Evolutionary conservation across 2,113 vertebrate species (phyloP).

Genomic region (Amblyopsis rosae): DNA sequence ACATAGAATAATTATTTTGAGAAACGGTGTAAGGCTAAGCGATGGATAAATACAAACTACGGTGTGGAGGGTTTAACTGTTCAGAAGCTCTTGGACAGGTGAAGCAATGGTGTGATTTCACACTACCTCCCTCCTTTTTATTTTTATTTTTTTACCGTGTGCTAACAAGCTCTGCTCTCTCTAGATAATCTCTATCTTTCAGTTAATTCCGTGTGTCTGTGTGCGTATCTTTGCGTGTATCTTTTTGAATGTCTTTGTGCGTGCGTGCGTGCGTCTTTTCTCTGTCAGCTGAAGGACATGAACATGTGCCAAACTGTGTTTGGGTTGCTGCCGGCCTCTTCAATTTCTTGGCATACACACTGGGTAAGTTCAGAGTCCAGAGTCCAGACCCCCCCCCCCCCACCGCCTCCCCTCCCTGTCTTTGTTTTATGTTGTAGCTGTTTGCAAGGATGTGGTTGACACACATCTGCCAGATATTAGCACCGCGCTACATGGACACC

Average conservation of each 20-base stretch:
- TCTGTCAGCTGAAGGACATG: conserved; percentile 81
- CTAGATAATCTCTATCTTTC: neutral
- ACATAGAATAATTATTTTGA: too few species aligned
- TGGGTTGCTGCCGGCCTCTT: conserved; percentile 94
- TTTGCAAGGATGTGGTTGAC: too few species aligned
- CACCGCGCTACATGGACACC: too few species aligned
- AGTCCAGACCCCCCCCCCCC: too few species aligned
- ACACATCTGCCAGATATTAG: too few species aligned
- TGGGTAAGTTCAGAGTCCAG: conserved; percentile 82
- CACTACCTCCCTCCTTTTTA: too few species aligned
- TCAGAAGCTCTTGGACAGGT: too few species aligned
- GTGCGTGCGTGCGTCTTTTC: conserved; percentile 39
- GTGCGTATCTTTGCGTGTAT: neutral
- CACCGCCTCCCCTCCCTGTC: neutral
- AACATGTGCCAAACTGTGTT: conserved; percentile 88
- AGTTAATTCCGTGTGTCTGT: conserved; percentile 3
- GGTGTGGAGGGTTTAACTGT: too few species aligned
- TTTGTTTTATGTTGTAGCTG: conserved; percentile 1
- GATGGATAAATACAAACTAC: too few species aligned
- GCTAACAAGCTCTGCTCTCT: neutral
- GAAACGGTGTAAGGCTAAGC: too few species aligned
- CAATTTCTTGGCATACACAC: conserved; percentile 94
- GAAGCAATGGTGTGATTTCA: too few species aligned
- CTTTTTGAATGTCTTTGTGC: conserved; percentile 22
- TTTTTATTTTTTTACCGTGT: too few species aligned